phyloP scores from a whole-genome alignment of 2,888 invertebrate species.

The Phyllotreta cruciferae region DNA sequence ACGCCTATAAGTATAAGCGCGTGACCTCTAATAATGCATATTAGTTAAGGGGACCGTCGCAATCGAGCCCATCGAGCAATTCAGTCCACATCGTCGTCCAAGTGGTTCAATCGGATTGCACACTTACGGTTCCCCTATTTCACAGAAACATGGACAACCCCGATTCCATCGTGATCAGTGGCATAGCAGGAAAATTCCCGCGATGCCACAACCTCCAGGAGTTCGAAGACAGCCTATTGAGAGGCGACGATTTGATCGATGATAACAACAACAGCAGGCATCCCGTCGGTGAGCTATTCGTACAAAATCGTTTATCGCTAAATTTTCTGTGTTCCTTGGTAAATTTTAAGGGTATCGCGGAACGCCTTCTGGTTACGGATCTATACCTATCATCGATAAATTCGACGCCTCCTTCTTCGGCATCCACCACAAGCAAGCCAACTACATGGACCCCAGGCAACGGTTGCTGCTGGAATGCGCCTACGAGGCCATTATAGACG shows the following conservation, averaged over 20 bases:
- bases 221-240: slow-evolving; percentile 63
- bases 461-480: slow-evolving; percentile 45
- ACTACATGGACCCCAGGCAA: slow-evolving; percentile 45
- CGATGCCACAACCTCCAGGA: slow-evolving; percentile 68
- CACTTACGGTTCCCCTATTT: not conserved
- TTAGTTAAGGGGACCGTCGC: not conserved
- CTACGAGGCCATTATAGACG: slow-evolving; percentile 48
- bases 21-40: slow-evolving; percentile 4
- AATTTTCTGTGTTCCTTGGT: slow-evolving; percentile 1
- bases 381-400: slow-evolving; percentile 42
- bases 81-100: not conserved
- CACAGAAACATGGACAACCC: slow-evolving; percentile 9
- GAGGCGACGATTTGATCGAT: slow-evolving; percentile 72
- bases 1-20: not conserved
- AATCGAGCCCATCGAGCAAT: not conserved
- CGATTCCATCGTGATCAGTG: slow-evolving; percentile 60
- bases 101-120: slow-evolving; percentile 8
- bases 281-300: no score
- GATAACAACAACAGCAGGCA: slow-evolving; percentile 71
- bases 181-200: slow-evolving; percentile 67
- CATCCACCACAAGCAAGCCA: slow-evolving; percentile 44
- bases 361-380: slow-evolving; percentile 37
- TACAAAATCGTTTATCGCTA: slow-evolving; percentile 4
- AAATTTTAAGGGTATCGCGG: slow-evolving; percentile 29
- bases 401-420: slow-evolving; percentile 49